phyloP scores from a whole-genome alignment of 2,113 vertebrate genomes.

The Scolopax mira region DNA sequence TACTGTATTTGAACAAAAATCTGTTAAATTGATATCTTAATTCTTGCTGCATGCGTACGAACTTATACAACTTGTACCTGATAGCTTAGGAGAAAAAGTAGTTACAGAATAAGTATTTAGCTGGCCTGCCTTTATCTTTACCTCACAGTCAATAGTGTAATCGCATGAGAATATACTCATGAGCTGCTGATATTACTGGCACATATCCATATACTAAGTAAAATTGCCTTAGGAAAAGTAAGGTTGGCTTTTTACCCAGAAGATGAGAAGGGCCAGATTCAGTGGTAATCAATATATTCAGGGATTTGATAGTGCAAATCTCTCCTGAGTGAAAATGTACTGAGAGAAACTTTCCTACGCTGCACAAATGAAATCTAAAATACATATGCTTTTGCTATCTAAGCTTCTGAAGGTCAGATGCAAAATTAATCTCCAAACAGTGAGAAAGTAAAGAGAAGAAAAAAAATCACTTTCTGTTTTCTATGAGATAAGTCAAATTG shows the following conservation, averaged over 20 bases:
- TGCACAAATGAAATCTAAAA: background rate
- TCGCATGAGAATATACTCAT: background rate
- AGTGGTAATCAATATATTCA: background rate
- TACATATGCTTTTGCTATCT: background rate
- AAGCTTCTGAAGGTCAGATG: background rate
- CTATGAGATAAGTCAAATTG: background rate
- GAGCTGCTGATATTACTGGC: background rate
- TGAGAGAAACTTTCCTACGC: background rate
- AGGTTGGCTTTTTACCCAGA: background rate
- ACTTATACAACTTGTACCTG: background rate
- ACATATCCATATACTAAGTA: background rate
- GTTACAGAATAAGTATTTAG: background rate
- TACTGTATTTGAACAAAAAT: background rate
- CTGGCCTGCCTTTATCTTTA: background rate
- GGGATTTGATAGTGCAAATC: background rate
- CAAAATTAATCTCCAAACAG: background rate
- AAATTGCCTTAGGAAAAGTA: background rate
- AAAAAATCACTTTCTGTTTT: background rate
- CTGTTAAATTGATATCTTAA: background rate
- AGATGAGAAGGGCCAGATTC: background rate
- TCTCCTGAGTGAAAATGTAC: background rate
- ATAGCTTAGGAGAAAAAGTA: background rate
- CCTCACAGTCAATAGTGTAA: background rate
- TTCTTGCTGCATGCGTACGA: background rate
- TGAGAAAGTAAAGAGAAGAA: background rate